Percentiles rank a stretch among this genome's conserved stretches.
phyloP scores from a whole-genome alignment of 53 echinoderm and acorn worm genomes.

The Temnopleurus reevesii region DNA sequence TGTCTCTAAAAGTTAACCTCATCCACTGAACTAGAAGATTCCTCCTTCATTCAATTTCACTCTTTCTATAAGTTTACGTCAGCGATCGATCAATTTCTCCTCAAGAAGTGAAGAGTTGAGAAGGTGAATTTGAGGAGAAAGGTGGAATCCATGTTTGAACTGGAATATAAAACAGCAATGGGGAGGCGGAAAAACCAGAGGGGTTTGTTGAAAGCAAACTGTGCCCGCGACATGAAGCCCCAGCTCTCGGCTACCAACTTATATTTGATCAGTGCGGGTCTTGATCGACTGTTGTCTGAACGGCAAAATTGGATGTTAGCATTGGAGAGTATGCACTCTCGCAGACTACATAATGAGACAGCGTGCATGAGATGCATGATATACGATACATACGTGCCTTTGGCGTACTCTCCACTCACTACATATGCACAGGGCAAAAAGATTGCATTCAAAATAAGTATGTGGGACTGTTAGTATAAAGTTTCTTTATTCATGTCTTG shows the following conservation, averaged over 20 bases:
- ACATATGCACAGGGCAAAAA: neutral
- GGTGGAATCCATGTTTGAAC: too few species aligned
- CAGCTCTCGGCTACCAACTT: neutral
- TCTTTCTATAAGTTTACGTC: too few species aligned
- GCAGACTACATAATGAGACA: neutral
- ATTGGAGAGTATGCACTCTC: neutral
- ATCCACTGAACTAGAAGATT: too few species aligned
- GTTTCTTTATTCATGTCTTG: too few species aligned
- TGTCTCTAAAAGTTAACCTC: too few species aligned
- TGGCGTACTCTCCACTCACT: neutral
- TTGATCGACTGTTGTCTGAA: neutral
- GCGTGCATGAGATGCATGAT: neutral
- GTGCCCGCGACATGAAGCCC: neutral
- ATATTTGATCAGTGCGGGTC: constrained; percentile 5
- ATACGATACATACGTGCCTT: neutral
- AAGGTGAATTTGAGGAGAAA: neutral
- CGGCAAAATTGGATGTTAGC: neutral
- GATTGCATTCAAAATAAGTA: neutral
- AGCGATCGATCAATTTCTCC: too few species aligned
- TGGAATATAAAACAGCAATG: too few species aligned
- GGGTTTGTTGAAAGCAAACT: neutral
- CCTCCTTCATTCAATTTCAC: too few species aligned
- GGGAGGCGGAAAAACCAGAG: neutral
- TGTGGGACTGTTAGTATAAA: neutral
- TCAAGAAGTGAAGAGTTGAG: neutral